Base-by-base conservation (phyloP, 2,797 vertebrate species). In the Graptemys geographica region DNA sequence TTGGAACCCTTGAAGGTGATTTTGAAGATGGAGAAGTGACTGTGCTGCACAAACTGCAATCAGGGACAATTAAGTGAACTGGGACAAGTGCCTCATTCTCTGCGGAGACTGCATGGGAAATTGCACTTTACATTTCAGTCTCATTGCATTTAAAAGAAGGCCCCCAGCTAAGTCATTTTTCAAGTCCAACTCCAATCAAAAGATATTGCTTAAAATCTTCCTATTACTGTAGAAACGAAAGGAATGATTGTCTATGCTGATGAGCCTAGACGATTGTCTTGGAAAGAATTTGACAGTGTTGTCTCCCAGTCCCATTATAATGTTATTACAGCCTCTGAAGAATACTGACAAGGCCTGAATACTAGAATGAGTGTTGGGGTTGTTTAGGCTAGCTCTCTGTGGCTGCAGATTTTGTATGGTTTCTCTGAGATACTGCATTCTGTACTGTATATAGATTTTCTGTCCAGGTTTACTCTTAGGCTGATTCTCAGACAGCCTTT, bases 11-110 rank as follows among this genome's bases (percentile, higher is more conserved):
- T 74, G 89, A 98, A 98, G 97, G 95, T 98, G 98, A 98, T 98
- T 98, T 98, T 2, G 86, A 98, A 98, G 97, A 97, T 0, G 80
- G 95, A 93, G 95, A 98, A 98, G 97, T 97, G 96, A 97, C 95
- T 92, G 95, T 96, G 94, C 96, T 97, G 95, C 97, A 97, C 97
- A 98, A 98, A 97, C 98, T 98, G 98, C 98, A 99, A 99, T 99
- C 98, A 99, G 97, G 97, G 97, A 98, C 97, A 98, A 98, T 99
- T 98, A 98, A 98, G 98, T 96, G 97, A 98, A 97, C 97, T 95
- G 94, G 97, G 95, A 98, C 97, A 98, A 98, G 98, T 97, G 98
- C 96, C 95, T 98, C 97, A 94, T 98, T 98, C 96, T 98, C 97
- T 97, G 94, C 2, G 49, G 95, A 95, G 97, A 96, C 96, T 93